These are phyloP conservation scores for Agapornis canus DNA, from an alignment of 2,797 vertebrate species.

Conservation along the genomic window DNA sequence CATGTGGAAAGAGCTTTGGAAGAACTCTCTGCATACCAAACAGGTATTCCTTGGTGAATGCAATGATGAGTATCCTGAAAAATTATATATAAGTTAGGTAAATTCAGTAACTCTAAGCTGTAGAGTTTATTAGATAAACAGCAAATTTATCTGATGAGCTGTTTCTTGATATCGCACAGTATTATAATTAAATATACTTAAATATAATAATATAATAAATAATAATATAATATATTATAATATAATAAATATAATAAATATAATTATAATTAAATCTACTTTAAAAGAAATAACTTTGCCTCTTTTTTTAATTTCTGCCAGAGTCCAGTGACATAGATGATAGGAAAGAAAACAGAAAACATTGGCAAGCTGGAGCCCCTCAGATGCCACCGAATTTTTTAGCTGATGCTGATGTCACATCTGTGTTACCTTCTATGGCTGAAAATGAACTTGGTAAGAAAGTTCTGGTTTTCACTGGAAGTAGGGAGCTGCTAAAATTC, in stretches of 20 bases:
- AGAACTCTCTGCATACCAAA: background rate
- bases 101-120: background rate
- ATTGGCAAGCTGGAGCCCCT: constrained; percentile 74
- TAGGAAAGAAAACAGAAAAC: constrained; percentile 62
- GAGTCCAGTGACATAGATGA: background rate
- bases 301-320: background rate
- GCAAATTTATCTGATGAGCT: background rate
- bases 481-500: background rate
- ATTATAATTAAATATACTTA: too few species aligned
- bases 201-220: too few species aligned
- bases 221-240: too few species aligned
- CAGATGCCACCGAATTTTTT: constrained; percentile 79
- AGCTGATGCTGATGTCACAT: constrained; percentile 65
- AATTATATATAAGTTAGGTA: background rate
- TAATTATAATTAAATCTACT: background rate
- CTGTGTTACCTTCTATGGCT: constrained; percentile 52
- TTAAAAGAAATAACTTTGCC: background rate
- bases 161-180: background rate
- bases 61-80: background rate
- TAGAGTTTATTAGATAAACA: background rate
- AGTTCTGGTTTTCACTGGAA: background rate
- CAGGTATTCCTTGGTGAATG: constrained; percentile 57
- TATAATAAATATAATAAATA: too few species aligned
- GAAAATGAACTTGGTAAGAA: constrained; percentile 53
- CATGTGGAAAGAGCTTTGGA: constrained; percentile 26